Percentiles rank a stretch among this genome's conserved stretches.
phyloP scores from a whole-genome alignment of 2,888 invertebrate genomes.

The Allophyes oxyacanthae region DNA sequence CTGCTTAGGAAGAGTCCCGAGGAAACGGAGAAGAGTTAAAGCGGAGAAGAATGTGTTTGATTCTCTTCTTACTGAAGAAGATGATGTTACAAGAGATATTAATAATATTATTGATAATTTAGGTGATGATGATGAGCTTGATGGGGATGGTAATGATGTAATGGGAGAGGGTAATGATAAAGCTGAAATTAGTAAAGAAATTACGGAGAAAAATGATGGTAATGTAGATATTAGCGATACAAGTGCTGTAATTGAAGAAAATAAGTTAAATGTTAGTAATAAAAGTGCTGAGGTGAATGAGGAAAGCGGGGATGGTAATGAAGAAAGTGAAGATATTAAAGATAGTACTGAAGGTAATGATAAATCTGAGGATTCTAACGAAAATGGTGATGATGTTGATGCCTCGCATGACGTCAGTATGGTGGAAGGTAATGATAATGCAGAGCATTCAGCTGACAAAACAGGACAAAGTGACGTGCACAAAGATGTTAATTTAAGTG shows the following conservation, averaged over 20 bases:
- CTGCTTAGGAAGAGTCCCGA: constrained; percentile 70
- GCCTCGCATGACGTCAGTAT: background rate
- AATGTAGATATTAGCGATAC: constrained; percentile 6
- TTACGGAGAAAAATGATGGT: background rate
- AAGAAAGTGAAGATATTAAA: background rate
- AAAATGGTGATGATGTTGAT: background rate
- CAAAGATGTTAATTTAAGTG: constrained; percentile 5
- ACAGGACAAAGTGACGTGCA: constrained; percentile 6
- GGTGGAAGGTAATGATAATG: background rate
- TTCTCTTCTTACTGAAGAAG: constrained; percentile 43
- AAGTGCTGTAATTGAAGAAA: background rate
- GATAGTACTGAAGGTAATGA: constrained; percentile 2
- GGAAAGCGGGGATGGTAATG: background rate
- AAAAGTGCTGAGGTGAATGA: constrained; percentile 7
- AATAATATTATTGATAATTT: constrained; percentile 68
- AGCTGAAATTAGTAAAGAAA: background rate
- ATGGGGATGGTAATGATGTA: background rate
- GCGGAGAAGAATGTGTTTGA: constrained; percentile 43
- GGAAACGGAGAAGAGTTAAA: constrained; percentile 58
- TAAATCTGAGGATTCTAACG: too few species aligned
- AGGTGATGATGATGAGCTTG: constrained; percentile 30
- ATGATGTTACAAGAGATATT: constrained; percentile 58
- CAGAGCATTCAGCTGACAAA: background rate
- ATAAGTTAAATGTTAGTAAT: background rate
- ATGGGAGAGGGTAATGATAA: background rate